A percentile compares a stretch with the other conserved stretches of the same genome.
Evolutionary conservation across 2,113 vertebrate species (phyloP).

Genomic region (Glaucidium brasilianum): DNA sequence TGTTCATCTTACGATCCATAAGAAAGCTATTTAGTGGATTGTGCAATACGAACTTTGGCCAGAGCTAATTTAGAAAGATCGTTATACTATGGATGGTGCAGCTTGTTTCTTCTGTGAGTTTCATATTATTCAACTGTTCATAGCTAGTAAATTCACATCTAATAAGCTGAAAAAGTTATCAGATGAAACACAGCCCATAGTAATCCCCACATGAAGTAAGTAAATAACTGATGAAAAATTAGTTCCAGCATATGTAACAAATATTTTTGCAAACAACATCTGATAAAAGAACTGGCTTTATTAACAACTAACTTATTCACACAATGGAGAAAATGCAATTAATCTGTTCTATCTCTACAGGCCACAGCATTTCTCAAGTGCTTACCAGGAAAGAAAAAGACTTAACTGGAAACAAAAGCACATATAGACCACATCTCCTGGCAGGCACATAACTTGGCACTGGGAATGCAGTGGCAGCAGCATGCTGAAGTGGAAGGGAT

Average conservation of each 20-base stretch:
- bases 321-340: neutral
- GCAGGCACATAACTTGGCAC: neutral
- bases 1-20: constrained; percentile 45
- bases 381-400: neutral
- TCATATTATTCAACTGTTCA: constrained; percentile 33
- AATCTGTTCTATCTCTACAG: neutral
- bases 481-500: neutral
- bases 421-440: neutral
- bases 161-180: constrained; percentile 54
- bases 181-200: constrained; percentile 8
- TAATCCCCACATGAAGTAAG: constrained; percentile 9
- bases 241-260: neutral
- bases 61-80: constrained; percentile 25
- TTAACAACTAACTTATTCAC: constrained; percentile 1
- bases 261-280: constrained; percentile 29
- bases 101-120: constrained; percentile 37
- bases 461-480: neutral
- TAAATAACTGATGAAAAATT: constrained; percentile 36
- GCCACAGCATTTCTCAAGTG: neutral
- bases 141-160: constrained; percentile 65
- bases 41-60: constrained; percentile 52
- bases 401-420: neutral
- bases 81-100: neutral
- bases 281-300: constrained; percentile 20
- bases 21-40: constrained; percentile 51